phyloP scores from a whole-genome alignment of 2,797 vertebrate species.

The Neosilurus mollespiculum region DNA sequence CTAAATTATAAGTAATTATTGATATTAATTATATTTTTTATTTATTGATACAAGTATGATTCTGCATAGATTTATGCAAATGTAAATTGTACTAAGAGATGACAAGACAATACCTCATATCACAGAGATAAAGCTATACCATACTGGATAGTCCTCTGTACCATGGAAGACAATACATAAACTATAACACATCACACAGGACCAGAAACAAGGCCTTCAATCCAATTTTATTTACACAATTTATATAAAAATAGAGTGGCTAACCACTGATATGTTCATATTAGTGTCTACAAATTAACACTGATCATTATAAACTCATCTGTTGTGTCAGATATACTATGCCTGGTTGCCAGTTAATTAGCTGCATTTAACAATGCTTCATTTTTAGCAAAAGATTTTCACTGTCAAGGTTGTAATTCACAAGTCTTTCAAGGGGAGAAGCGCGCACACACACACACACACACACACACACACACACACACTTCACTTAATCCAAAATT shows the following conservation, averaged over 20 bases:
- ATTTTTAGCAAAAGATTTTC: background rate
- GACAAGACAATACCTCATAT: background rate
- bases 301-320: background rate
- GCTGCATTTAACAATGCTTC: background rate
- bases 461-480: background rate
- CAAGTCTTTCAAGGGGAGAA: background rate
- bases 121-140: conserved; percentile 14
- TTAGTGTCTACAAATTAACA: background rate
- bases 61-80: background rate
- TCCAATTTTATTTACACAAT: background rate
- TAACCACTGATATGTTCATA: background rate
- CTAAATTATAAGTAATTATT: background rate
- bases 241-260: background rate
- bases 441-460: too few species aligned
- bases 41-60: background rate
- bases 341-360: background rate
- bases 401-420: background rate
- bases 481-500: background rate
- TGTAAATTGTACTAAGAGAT: background rate
- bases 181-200: background rate
- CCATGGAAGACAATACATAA: background rate
- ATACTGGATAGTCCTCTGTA: background rate
- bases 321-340: background rate
- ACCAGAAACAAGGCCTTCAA: background rate
- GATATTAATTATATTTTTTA: background rate